phyloP scores from a whole-genome alignment of 2,888 invertebrate genomes.

The Thereva nobilitata region DNA sequence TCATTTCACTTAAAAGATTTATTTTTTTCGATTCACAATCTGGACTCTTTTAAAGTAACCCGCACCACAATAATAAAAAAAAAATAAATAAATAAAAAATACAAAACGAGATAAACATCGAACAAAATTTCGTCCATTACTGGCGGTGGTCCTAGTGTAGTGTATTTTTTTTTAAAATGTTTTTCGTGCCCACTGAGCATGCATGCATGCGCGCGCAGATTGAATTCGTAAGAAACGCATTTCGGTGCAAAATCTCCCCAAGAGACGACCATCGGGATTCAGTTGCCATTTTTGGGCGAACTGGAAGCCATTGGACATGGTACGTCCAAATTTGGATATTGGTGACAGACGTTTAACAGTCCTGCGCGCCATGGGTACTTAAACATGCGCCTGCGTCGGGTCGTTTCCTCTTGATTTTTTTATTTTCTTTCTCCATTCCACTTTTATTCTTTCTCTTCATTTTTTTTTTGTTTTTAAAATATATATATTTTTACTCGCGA shows the following conservation, averaged over 20 bases:
- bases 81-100: too few species aligned
- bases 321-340: conserved; percentile 51
- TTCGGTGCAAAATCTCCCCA: conserved; percentile 4
- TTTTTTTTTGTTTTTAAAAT: conserved; percentile 19
- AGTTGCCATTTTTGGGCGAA: conserved; percentile 26
- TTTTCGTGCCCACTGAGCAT: conserved; percentile 9
- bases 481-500: conserved; percentile 9
- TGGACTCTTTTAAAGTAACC: too few species aligned
- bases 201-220: not conserved
- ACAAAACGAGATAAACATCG: too few species aligned
- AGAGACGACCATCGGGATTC: conserved; percentile 1
- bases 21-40: too few species aligned
- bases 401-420: too few species aligned
- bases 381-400: too few species aligned
- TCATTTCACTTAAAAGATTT: too few species aligned
- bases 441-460: conserved; percentile 8
- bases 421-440: not conserved
- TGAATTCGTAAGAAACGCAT: conserved; percentile 9
- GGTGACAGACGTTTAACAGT: conserved; percentile 49
- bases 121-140: too few species aligned
- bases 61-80: too few species aligned
- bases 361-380: not conserved
- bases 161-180: not conserved
- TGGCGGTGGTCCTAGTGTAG: too few species aligned
- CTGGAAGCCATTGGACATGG: conserved; percentile 10